Conservation (phyloP, 37 sponge, comb jelly and placozoan genomes). For the Halichondria panicea region DNA sequence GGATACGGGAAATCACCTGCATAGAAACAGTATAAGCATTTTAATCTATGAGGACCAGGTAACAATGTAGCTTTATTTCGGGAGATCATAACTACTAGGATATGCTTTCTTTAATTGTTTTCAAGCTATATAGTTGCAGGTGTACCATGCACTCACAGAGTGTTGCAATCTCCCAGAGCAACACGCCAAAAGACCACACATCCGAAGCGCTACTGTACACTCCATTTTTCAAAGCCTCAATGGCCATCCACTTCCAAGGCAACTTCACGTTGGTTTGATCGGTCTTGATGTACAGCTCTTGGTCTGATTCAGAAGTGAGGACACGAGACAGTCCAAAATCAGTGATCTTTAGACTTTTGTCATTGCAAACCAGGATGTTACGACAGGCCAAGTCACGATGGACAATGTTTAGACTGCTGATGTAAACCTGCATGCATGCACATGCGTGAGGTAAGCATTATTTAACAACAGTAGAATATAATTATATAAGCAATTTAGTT, state of each 20-base stretch:
- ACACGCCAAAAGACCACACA: conserved; percentile 81
- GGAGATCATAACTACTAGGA: no score
- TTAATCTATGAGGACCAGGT: no score
- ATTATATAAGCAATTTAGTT: no score
- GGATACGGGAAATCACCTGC: conserved; percentile 72
- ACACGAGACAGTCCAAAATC: conserved; percentile 78
- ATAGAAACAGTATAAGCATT: no score
- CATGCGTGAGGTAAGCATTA: no score
- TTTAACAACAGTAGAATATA: no score
- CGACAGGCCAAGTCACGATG: conserved; percentile 83
- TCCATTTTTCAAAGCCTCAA: conserved; percentile 63
- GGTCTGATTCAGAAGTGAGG: conserved; percentile 5
- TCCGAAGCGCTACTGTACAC: conserved; percentile 72
- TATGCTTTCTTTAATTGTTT: no score
- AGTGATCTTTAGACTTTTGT: conserved; percentile 72
- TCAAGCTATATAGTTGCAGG: no score
- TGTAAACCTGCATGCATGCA: conserved; percentile 42
- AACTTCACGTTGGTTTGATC: conserved; percentile 45
- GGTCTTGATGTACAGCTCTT: conserved; percentile 71
- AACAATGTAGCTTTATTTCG: no score
- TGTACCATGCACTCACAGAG: conserved; percentile 61
- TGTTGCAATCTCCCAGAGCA: conserved; percentile 74
- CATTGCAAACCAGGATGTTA: conserved; percentile 66
- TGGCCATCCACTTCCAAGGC: conserved; percentile 81
- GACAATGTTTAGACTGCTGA: conserved; percentile 60